Evolutionary conservation across 2,888 invertebrate genomes (phyloP), one percentile per base, ranked within the genome.

Genomic region (Busseola fusca): DNA sequence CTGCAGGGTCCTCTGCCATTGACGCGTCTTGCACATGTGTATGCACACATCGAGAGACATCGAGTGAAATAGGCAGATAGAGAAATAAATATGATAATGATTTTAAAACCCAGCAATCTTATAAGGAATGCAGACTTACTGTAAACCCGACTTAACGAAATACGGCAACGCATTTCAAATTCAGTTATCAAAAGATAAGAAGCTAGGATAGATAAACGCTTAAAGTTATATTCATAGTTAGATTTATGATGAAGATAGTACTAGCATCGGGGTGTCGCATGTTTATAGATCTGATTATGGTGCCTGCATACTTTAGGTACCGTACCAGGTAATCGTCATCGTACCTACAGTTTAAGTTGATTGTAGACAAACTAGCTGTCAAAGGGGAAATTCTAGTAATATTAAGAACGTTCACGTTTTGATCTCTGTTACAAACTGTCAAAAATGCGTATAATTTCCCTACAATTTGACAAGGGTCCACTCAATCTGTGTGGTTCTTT

Each of bases 171-270:
- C 62, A 68, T 68, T 81, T 40, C 45, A 59, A 76, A 68, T 76
- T 63, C 54, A 40, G 30, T 69, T 58, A 78, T 80, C 66, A 73
- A 71, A 81, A 71, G 62, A 72, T 76, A 71, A 52, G 48, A 67
- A 42, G 40, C 25, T 48, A 64, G 52, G 12, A 59, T 30, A 68
- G 77, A 81, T 81, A 81, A 78, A 50, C 25, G n/a, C 14, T 63
- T 64, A 60, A 78, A 69, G 54, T 67, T 60, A 72, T 59, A 78
- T 81, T 82, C 73, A 73, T 78, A 69, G 66, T 12, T 21, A 69
- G 79, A 77, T 80, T 77, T 80, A 69, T 73, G 66, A 69, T 58
- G 3, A 9, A 58, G 72, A 81, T 64, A 60, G 25, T 50, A 64
- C 64, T 65, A 59, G 42, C 52, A 64, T 62, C 37, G 56, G 21